Evolutionary conservation across 2,888 invertebrate species (phyloP), one percentile per base, ranked within the genome.

Genomic region (Dryadula phaetusa): DNA sequence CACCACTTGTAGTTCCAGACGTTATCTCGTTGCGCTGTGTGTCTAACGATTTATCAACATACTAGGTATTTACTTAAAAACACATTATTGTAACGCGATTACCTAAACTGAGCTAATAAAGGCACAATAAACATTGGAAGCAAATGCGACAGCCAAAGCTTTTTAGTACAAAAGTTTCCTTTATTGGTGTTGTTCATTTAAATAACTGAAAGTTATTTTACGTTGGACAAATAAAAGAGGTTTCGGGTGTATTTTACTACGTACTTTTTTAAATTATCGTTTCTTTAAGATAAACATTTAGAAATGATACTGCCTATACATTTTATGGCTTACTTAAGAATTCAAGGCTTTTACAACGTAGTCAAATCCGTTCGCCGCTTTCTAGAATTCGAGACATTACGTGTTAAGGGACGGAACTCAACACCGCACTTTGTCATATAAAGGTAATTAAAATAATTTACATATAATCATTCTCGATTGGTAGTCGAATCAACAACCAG

Each of bases 181-280:
- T 64, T 64, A 61, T 49, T 49, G 61, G 32, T 14, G 22, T 32
- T 54, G 54, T 64, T 44, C 46, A 49, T 68, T 61, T 40, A 64
- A 61, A 60, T 60, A 58, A 44, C 34, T 52, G 12, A 62, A 52
- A 63, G 46, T 64, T 63, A 64, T 42, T 54, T 25, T 14, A 47
- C 10, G 40, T 54, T 20, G 32, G 49, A 61, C 37, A 64, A 64
- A 64, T 49, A 64, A 68, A 68, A 60, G 52, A 25, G 46, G 46
- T 20, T 53, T 42, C 20, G 37, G 28, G n/a, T 44, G 16, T 28
- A 20, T n/a, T 63, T 32, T 54, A 25, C n/a, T 44, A 20, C 18
- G 2, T 46, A 32, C 32, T n/a, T 60, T 44, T 60, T 16, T 28
- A 16, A 18, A 22, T 40, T 12, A 14, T 22, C 20, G 16, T 32